Conservation (phyloP, 2,797 vertebrate genomes). For the Helicolenus hilgendorfi region DNA sequence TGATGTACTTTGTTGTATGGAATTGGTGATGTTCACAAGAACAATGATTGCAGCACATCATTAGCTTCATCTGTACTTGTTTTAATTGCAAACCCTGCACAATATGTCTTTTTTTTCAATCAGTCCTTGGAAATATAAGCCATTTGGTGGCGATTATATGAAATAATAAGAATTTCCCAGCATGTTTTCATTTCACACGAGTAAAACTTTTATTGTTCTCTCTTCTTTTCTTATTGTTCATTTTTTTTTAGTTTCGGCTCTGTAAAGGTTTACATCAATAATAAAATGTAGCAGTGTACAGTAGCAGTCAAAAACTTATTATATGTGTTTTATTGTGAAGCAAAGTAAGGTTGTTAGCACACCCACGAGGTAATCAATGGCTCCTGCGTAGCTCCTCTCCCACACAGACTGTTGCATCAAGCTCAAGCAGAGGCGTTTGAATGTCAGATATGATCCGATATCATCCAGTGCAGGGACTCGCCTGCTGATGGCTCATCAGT, state of each 20-base stretch:
- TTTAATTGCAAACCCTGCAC: background rate
- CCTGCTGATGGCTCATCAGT: slow-evolving; percentile 50
- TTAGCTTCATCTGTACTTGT: background rate
- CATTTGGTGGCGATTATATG: no score
- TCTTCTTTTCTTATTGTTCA: background rate
- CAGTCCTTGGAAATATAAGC: background rate
- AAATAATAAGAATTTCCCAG: no score
- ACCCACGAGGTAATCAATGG: slow-evolving; percentile 74
- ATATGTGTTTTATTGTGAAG: slow-evolving; percentile 27
- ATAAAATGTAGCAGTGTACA: background rate
- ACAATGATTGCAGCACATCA: background rate
- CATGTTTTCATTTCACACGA: background rate
- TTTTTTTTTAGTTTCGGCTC: background rate
- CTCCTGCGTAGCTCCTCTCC: slow-evolving; percentile 63
- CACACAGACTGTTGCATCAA: slow-evolving; percentile 53
- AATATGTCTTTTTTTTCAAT: background rate
- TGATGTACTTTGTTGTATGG: background rate
- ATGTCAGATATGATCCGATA: slow-evolving; percentile 67
- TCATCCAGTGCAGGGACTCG: slow-evolving; percentile 39
- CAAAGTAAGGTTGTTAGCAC: slow-evolving; percentile 59
- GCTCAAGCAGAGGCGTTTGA: slow-evolving; percentile 69
- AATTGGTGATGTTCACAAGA: background rate
- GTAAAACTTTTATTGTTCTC: background rate
- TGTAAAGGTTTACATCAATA: background rate
- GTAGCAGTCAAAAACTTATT: slow-evolving; percentile 7